Evolutionary conservation across 2,888 invertebrate species (phyloP).

Genomic region (Peribatodes rhomboidaria): DNA sequence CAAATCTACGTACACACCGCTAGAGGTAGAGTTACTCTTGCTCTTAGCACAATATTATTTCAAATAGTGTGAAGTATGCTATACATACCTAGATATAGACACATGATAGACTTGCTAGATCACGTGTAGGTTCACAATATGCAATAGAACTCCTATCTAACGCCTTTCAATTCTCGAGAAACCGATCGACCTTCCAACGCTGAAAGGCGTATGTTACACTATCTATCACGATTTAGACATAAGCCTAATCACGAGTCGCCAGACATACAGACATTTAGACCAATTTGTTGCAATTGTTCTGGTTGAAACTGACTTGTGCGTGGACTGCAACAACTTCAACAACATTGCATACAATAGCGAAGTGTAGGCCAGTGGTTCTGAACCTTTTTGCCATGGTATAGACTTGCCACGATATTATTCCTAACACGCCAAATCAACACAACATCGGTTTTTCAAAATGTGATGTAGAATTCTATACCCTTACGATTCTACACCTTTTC

Average conservation of each 20-base stretch:
- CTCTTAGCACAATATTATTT: no score
- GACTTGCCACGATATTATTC: no score
- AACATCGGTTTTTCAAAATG: no score
- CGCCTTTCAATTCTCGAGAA: conserved; percentile 29
- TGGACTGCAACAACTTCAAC: conserved; percentile 33
- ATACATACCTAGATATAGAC: not conserved
- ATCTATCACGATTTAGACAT: conserved; percentile 33
- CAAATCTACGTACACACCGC: no score
- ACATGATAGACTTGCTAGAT: conserved; percentile 2
- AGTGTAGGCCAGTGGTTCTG: conserved; percentile 2
- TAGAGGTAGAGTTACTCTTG: no score
- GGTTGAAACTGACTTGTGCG: conserved; percentile 25
- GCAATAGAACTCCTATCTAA: conserved; percentile 15
- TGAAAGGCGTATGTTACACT: conserved; percentile 34
- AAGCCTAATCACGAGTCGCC: conserved; percentile 28
- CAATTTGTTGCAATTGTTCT: conserved; percentile 34
- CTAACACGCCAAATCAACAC: no score
- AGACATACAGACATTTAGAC: conserved; percentile 17
- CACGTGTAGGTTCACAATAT: conserved; percentile 15
- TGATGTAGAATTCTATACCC: no score
- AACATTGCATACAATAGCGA: conserved; percentile 37
- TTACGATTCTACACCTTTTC: no score
- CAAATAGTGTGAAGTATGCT: no score
- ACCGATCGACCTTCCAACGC: conserved; percentile 29
- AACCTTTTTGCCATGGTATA: not conserved